Evolutionary conservation across 37 sponge, comb jelly and placozoan species (phyloP), one percentile per base, ranked within the genome.

Genomic region (Aphrocallistes beatrix): DNA sequence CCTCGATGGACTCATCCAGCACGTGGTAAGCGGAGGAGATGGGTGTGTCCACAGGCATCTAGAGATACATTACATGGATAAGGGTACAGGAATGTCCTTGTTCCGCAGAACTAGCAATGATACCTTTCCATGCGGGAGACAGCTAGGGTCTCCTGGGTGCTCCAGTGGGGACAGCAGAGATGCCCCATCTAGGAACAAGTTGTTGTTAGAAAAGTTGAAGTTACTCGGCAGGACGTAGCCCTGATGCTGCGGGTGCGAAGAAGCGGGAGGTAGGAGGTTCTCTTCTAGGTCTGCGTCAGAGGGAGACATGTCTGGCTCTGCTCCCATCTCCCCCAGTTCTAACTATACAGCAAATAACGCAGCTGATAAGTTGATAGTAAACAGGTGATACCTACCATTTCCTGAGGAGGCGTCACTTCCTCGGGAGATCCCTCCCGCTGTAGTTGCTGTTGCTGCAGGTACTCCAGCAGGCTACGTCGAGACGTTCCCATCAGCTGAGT

Each of bases 121-220:
- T n/a, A n/a, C n/a, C n/a, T n/a, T n/a, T n/a, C n/a, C n/a, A n/a
- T n/a, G n/a, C 45, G 45, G 45, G 45, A 16, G 45, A 42, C 45
- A 16, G 13, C 10, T 13, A 60, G 75, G 34, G 21, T 60, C n/a
- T 32, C 32, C 75, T 6, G 75, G 8, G 34, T 30, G 10, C 75
- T 60, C 75, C 34, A 60, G 21, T 3, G 75, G 75, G 34, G 75
- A 60, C 28, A 60, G 75, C 25, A 60, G 75, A 13, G 75, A 60
- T 3, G 75, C 75, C 34, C 75, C 75, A 30, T 60, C 75, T 3
- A 60, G 75, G 34, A 60, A 28, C 32, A 60, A 30, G 34, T 60
- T 60, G 75, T 60, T 60, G 34, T 60, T 60, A 13, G 75, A 60
- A 30, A 60, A 60, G 75, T 60, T 60, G n/a, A 60, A 60, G 75